Conservation (phyloP, 2,113 vertebrate species). For the Mesitornis unicolor region DNA sequence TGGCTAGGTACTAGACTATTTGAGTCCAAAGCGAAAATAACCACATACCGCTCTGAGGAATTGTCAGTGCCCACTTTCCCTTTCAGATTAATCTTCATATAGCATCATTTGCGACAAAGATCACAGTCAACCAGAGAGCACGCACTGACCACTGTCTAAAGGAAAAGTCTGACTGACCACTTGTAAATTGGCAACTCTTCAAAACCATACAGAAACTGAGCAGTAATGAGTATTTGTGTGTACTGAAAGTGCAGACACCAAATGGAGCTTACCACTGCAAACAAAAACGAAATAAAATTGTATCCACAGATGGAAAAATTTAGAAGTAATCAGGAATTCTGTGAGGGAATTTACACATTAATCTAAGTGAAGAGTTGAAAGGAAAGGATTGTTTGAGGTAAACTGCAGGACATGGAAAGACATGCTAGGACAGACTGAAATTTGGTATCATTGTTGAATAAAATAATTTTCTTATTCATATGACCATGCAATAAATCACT, state of each 20-base stretch:
- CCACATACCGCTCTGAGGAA: neutral
- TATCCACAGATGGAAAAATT: neutral
- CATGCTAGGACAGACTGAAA: neutral
- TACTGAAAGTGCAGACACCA: neutral
- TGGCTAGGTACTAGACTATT: neutral
- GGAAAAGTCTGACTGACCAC: neutral
- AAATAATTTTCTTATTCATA: neutral
- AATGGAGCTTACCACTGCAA: neutral
- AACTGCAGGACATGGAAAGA: neutral
- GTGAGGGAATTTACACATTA: neutral
- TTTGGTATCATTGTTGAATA: neutral
- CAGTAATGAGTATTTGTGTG: neutral
- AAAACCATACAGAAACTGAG: neutral
- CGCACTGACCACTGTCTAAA: neutral
- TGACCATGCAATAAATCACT: neutral
- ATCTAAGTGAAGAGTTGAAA: neutral
- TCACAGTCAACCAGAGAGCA: neutral
- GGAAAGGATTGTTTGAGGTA: neutral
- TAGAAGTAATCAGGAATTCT: neutral
- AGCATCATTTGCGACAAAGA: neutral
- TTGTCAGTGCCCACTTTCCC: neutral
- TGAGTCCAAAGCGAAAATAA: slow-evolving; percentile 32
- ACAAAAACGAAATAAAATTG: neutral
- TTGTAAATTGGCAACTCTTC: neutral
- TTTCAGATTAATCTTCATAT: neutral